These are phyloP conservation scores for Lasius fuliginosus DNA, from an alignment of 2,888 invertebrate species.

Conservation along the genomic window DNA sequence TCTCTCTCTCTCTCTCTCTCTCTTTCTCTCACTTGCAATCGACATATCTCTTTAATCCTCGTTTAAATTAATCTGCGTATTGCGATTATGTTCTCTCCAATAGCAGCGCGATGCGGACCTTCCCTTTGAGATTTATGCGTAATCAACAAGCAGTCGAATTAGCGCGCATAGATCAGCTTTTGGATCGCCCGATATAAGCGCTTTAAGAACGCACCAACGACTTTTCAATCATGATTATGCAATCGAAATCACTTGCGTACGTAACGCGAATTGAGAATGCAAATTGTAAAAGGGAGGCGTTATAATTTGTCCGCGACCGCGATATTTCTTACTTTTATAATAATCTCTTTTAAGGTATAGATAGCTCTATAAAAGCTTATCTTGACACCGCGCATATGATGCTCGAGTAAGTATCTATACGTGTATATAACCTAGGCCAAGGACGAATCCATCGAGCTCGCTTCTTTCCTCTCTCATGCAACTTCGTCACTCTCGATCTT, in stretches of 20 bases:
- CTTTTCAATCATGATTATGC: neutral
- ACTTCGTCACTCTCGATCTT: conserved; percentile 19
- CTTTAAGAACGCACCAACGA: neutral
- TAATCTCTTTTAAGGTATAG: neutral
- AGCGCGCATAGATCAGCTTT: neutral
- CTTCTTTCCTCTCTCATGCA: conserved; percentile 26
- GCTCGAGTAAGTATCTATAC: neutral
- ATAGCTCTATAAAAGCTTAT: conserved; percentile 7
- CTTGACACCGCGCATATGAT: neutral
- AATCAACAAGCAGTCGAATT: neutral
- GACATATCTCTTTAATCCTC: neutral
- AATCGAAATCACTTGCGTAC: neutral
- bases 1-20: neutral
- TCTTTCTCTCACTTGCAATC: neutral
- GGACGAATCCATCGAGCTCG: conserved; percentile 29
- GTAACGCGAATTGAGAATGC: neutral
- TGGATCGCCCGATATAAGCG: neutral
- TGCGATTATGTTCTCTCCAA: neutral
- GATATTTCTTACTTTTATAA: neutral
- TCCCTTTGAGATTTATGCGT: conserved; percentile 22
- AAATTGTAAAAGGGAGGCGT: neutral
- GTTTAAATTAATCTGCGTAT: conserved; percentile 19
- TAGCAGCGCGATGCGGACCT: neutral
- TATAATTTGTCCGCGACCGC: neutral
- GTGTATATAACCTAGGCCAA: conserved; percentile 26